phyloP scores from a whole-genome alignment of 1,140 invertebrate species.

The Coptotermes formosanus region DNA sequence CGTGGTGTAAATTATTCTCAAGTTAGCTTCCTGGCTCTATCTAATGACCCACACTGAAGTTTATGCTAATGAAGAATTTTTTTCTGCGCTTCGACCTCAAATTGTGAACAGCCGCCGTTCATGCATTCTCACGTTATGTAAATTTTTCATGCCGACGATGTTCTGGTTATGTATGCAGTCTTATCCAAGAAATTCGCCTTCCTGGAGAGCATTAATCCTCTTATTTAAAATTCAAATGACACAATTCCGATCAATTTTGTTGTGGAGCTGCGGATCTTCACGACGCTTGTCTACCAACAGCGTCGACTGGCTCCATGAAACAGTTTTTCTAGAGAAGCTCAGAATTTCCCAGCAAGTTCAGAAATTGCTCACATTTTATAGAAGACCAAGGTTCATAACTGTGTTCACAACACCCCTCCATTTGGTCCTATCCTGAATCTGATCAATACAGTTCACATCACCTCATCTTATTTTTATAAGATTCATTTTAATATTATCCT shows the following conservation, averaged over 20 bases:
- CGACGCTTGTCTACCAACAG: neutral
- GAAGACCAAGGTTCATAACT: too few species aligned
- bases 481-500: too few species aligned
- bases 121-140: neutral
- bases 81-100: neutral
- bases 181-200: neutral
- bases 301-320: too few species aligned
- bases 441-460: too few species aligned
- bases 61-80: neutral
- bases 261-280: neutral
- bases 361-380: too few species aligned
- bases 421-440: too few species aligned
- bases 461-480: too few species aligned
- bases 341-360: too few species aligned
- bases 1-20: neutral
- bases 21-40: neutral
- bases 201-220: neutral
- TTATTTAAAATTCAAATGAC: slow-evolving; percentile 7
- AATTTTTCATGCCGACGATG: neutral
- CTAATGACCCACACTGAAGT: neutral
- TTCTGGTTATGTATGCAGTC: neutral
- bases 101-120: neutral
- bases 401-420: too few species aligned
- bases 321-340: too few species aligned
- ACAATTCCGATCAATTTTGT: neutral